phyloP scores from a whole-genome alignment of 2,113 vertebrate genomes.

The Strix aluco region DNA sequence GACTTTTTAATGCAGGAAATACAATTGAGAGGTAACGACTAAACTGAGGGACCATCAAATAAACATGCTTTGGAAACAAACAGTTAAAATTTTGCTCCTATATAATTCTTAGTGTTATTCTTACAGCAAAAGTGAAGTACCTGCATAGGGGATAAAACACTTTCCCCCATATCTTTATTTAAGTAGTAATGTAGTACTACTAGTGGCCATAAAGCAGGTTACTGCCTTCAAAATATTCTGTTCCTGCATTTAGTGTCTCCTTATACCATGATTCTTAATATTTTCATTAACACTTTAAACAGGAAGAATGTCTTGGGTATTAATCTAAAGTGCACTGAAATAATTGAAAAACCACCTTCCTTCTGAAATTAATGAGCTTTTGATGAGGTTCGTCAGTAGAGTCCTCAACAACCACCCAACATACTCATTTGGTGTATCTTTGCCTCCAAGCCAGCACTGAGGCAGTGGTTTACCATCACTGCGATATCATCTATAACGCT shows the following conservation, averaged over 20 bases:
- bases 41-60: not conserved
- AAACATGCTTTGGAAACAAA: not conserved
- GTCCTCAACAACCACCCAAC: not conserved
- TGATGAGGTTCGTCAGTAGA: not conserved
- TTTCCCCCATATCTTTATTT: not conserved
- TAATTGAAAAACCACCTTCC: not conserved
- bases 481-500: rapidly evolving
- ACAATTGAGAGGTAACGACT: not conserved
- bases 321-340: not conserved
- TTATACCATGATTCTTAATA: not conserved
- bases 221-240: not conserved
- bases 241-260: not conserved
- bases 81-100: not conserved
- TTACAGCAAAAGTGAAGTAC: not conserved
- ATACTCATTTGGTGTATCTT: not conserved
- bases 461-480: not conserved
- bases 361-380: not conserved
- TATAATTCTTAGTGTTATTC: not conserved
- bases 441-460: not conserved
- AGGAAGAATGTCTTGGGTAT: not conserved
- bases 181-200: not conserved
- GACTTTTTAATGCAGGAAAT: not conserved
- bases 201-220: not conserved
- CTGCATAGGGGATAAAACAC: not conserved
- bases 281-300: not conserved